Conservation (phyloP, 2,113 vertebrate genomes). For the Junco hyemalis region DNA sequence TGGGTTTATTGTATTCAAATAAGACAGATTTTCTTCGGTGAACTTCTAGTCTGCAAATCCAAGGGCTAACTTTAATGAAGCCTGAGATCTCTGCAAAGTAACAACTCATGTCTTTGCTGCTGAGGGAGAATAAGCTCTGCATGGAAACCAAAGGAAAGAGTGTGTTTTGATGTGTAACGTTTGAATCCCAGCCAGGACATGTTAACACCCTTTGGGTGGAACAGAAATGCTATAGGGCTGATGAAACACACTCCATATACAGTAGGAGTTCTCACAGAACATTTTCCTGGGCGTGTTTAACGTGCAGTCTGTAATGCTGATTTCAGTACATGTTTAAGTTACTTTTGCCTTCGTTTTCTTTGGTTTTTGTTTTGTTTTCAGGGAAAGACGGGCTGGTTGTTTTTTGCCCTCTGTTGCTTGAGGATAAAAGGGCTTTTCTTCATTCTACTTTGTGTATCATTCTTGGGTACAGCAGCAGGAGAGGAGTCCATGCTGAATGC, state of each 20-base stretch:
- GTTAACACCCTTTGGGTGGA: slow-evolving; percentile 67
- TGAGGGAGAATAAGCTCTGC: slow-evolving; percentile 2
- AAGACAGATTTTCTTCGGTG: background rate
- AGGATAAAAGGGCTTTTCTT: background rate
- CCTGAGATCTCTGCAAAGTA: background rate
- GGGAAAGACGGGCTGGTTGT: background rate
- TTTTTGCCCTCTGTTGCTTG: background rate
- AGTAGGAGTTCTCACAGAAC: slow-evolving; percentile 2
- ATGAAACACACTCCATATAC: slow-evolving; percentile 45
- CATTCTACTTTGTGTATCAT: background rate
- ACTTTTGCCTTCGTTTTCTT: slow-evolving; percentile 1
- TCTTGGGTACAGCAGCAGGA: background rate
- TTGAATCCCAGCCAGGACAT: slow-evolving; percentile 49
- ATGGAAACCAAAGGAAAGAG: slow-evolving; percentile 36
- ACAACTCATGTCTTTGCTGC: background rate
- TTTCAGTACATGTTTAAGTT: background rate
- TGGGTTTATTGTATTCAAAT: background rate
- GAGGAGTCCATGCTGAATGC: background rate
- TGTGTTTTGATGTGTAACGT: slow-evolving; percentile 61
- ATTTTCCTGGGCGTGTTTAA: slow-evolving; percentile 12
- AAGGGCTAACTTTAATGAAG: background rate
- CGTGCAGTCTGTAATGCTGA: background rate
- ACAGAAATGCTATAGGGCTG: slow-evolving; percentile 48
- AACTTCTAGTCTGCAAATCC: background rate
- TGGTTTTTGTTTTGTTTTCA: background rate